phyloP scores from a whole-genome alignment of 23 tunicate species.

The Styela clava region DNA sequence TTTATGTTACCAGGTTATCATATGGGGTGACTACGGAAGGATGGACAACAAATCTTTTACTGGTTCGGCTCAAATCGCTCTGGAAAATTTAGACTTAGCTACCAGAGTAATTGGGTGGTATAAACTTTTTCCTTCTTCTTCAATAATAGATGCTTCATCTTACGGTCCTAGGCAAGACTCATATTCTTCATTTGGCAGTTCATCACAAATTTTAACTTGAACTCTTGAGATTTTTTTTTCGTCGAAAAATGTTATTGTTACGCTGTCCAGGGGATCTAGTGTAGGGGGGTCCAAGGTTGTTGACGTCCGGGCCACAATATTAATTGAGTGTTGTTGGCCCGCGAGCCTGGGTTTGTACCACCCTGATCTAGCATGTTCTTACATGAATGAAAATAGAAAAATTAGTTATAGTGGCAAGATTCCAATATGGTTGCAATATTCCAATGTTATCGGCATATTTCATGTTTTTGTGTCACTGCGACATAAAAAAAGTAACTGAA shows the following conservation, averaged over 20 bases:
- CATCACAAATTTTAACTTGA: not conserved
- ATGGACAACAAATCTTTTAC: conserved; percentile 86
- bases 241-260: no score
- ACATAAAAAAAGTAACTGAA: no score
- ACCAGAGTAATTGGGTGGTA: conserved; percentile 57
- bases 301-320: no score
- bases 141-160: conserved; percentile 42
- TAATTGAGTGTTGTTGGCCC: no score
- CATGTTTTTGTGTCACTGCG: no score
- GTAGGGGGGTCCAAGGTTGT: no score
- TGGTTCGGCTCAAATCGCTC: conserved; percentile 73
- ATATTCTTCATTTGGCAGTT: conserved; percentile 23
- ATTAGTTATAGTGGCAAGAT: not conserved
- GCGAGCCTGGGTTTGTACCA: no score
- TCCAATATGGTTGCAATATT: not conserved
- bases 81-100: conserved; percentile 48
- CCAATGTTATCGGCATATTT: no score
- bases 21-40: conserved; percentile 88
- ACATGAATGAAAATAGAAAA: not conserved
- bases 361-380: no score
- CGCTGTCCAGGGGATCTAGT: no score
- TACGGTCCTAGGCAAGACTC: conserved; percentile 16
- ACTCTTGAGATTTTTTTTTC: no score
- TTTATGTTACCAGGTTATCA: conserved; percentile 47
- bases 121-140: conserved; percentile 62